These are phyloP conservation scores for Bubo bubo DNA, from an alignment of 2,113 vertebrate species.

Conservation along the genomic window DNA sequence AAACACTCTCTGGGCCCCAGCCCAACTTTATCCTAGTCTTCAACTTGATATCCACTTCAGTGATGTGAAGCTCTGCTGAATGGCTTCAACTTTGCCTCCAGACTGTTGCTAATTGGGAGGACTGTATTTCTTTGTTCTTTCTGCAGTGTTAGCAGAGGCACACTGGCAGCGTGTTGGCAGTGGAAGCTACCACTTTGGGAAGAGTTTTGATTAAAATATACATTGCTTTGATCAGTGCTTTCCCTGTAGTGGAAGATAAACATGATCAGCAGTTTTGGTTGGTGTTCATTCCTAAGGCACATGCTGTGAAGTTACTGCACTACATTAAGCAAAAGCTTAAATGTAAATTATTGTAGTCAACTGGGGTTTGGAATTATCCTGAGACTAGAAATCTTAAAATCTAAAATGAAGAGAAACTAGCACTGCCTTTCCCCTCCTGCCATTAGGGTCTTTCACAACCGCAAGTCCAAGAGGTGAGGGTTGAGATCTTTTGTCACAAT, in stretches of 20 bases:
- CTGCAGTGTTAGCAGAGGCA: constrained; percentile 20
- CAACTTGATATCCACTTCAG: background rate
- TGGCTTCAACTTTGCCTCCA: background rate
- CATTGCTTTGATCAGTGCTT: constrained; percentile 23
- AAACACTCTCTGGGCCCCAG: background rate
- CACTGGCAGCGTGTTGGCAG: background rate
- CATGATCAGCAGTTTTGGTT: background rate
- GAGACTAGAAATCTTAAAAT: background rate
- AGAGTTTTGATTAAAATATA: constrained; percentile 35
- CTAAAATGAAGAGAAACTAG: background rate
- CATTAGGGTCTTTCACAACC: background rate
- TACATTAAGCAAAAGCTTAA: background rate
- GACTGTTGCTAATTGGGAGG: background rate
- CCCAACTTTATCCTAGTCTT: background rate
- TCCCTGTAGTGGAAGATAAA: constrained; percentile 22
- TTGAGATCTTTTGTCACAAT: background rate
- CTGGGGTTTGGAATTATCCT: background rate
- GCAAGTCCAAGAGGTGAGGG: background rate
- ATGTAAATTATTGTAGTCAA: background rate
- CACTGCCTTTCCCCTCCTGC: background rate
- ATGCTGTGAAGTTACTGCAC: constrained; percentile 17
- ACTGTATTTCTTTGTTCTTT: background rate
- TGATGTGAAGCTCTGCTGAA: background rate
- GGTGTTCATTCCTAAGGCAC: constrained; percentile 5
- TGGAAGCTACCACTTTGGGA: constrained; percentile 9